phyloP scores from a whole-genome alignment of 2,888 invertebrate species.

The Leucania comma region DNA sequence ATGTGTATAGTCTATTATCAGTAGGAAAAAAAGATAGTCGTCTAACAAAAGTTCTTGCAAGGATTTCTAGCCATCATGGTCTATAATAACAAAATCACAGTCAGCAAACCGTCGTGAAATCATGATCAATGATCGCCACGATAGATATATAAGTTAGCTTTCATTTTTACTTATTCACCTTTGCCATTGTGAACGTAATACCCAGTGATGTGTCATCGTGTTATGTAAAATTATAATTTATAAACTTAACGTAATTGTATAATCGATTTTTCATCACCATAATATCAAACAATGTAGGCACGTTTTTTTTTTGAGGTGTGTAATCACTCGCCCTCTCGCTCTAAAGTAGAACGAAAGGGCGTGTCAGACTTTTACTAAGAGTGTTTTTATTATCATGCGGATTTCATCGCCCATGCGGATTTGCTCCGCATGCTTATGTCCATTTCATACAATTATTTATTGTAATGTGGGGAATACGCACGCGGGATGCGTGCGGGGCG shows the following conservation, averaged over 20 bases:
- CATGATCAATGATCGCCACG: constrained; percentile 2
- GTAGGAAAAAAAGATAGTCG: too few relatives aligned
- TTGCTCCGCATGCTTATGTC: too few relatives aligned
- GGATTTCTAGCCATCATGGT: neutral
- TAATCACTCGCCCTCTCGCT: too few relatives aligned
- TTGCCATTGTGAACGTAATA: constrained; percentile 3
- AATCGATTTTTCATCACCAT: neutral
- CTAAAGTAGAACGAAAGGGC: neutral
- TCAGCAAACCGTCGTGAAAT: constrained; percentile 2
- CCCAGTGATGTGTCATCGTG: neutral
- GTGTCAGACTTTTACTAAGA: neutral
- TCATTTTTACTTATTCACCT: constrained; percentile 9
- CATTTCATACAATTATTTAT: too few relatives aligned
- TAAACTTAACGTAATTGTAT: neutral
- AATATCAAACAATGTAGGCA: neutral
- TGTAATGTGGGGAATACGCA: too few relatives aligned
- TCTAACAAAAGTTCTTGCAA: neutral
- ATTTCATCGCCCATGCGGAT: too few relatives aligned
- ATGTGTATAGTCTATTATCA: too few relatives aligned
- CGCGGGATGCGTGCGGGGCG: too few relatives aligned
- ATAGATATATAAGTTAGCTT: constrained; percentile 10
- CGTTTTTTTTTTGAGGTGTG: too few relatives aligned
- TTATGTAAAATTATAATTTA: constrained; percentile 4
- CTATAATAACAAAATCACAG: neutral
- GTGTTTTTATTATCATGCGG: too few relatives aligned